phyloP scores from a whole-genome alignment of 1,140 invertebrate species.

The Dendroctonus ponderosae region DNA sequence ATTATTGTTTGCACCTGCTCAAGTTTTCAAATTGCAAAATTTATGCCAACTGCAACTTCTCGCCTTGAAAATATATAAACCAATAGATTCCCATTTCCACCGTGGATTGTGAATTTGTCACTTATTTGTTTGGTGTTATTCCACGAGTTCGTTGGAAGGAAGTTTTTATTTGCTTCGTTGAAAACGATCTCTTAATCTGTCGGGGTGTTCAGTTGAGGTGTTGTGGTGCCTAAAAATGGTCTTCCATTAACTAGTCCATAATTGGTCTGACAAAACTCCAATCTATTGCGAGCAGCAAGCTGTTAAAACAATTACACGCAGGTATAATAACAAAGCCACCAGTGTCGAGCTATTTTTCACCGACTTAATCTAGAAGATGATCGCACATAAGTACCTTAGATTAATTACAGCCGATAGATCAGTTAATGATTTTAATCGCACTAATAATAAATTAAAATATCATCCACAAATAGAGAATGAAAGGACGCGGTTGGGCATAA shows the following conservation, averaged over 20 bases:
- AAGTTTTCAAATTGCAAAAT: too few relatives aligned
- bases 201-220: too few relatives aligned
- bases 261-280: conserved; percentile 1
- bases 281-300: conserved; percentile 5
- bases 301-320: conserved; percentile 5
- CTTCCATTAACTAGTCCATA: not conserved
- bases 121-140: too few relatives aligned
- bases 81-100: too few relatives aligned
- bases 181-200: too few relatives aligned
- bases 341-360: not conserved
- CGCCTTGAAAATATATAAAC: too few relatives aligned
- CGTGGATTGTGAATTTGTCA: too few relatives aligned
- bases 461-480: conserved; percentile 1
- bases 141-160: too few relatives aligned
- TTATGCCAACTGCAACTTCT: too few relatives aligned
- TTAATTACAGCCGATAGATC: conserved; percentile 3
- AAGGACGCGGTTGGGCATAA: conserved; percentile 3
- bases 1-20: too few relatives aligned
- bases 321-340: conserved; percentile 2
- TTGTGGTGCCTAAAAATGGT: too few relatives aligned
- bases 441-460: conserved; percentile 3
- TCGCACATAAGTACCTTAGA: not conserved
- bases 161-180: too few relatives aligned
- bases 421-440: conserved; percentile 6
- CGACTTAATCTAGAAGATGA: not conserved